Base-by-base conservation (phyloP, 2,113 vertebrate genomes). In the Prionailurus viverrinus region DNA sequence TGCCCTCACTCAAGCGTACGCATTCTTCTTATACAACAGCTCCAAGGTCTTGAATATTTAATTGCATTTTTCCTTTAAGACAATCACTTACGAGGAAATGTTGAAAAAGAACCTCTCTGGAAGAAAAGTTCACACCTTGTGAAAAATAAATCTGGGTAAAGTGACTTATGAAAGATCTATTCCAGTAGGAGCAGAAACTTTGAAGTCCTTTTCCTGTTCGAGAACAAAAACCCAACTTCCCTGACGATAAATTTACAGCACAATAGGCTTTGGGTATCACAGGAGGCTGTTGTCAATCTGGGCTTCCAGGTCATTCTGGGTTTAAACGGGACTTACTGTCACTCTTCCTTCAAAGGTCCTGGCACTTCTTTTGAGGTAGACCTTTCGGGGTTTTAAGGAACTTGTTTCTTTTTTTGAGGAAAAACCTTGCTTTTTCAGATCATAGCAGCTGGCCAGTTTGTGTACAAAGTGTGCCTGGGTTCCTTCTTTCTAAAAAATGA, bases 1-100 rank as follows among this genome's bases (percentile, higher is more conserved):
- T 89, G 31, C 39, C 78, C 16, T 97, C 96, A 85, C 85, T 94
- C 96, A 91, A 95, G 95, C 82, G 45, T 45, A 87, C 92, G 86
- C 91, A 82, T 94, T 96, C 95, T 90, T 97, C 96, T 95, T 80
- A 92, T 39, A 87, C 65, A 98, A 94, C 78, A 96, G 94, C 97
- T 97, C 89, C 89, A 97, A 96, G 94, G 97, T 91, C 69, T 97
- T 96, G 84, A 89, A 95, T 97, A 93, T 87, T 95, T 94, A 97
- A 97, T 96, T 97, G 74, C n/a, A 88, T 93, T 76, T 95, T 66
- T 88, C 51, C 68, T 93, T 95, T 79, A 93, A 96, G 89, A 96
- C 96, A 96, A 94, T 93, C 79, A 97, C 96, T 96, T 97, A 93
- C n/a, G 93, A 97, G 89, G 88, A 96, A 97, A 97, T 69, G 61